These are phyloP conservation scores for Amia ocellicauda DNA, from an alignment of 2,113 vertebrate species.

Conservation along the genomic window DNA sequence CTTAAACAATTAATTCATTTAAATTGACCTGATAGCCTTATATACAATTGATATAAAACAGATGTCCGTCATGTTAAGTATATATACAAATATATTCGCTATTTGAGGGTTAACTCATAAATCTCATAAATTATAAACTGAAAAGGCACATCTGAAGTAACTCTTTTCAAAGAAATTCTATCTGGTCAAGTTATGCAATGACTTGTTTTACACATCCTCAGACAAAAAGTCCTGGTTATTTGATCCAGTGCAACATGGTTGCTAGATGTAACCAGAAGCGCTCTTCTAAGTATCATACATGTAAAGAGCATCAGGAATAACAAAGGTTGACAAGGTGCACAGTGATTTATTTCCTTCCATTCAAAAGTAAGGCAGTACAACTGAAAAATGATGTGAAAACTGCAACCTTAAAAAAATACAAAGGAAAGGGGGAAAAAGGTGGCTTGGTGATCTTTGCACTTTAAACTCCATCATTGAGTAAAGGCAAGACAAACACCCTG, in stretches of 20 bases:
- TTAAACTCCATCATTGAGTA: conserved; percentile 1
- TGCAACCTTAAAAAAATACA: conserved; percentile 13
- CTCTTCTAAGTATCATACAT: background rate
- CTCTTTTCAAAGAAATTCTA: conserved; percentile 30
- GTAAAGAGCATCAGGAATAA: conserved; percentile 32
- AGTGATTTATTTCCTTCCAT: conserved; percentile 45
- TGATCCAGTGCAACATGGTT: conserved; percentile 48
- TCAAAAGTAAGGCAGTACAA: background rate
- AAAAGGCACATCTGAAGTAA: conserved; percentile 33
- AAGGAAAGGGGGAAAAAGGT: background rate
- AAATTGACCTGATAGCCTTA: too few relatives aligned
- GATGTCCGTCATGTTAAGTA: too few relatives aligned
- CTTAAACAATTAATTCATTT: too few relatives aligned
- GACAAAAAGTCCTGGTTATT: conserved; percentile 36
- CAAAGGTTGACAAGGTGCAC: conserved; percentile 45
- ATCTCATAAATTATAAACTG: conserved; percentile 2
- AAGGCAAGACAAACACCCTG: background rate
- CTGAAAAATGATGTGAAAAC: conserved; percentile 13
- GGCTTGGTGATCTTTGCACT: conserved; percentile 17
- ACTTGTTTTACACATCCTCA: conserved; percentile 55
- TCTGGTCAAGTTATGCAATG: conserved; percentile 37
- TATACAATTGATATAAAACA: background rate
- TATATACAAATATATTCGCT: too few relatives aligned
- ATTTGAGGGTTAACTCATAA: too few relatives aligned
- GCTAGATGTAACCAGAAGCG: conserved; percentile 40